Percentiles rank a stretch among this genome's conserved stretches.
These are phyloP conservation scores for Chelonia mydas DNA, from an alignment of 2,797 vertebrate species.

Conservation along the genomic window DNA sequence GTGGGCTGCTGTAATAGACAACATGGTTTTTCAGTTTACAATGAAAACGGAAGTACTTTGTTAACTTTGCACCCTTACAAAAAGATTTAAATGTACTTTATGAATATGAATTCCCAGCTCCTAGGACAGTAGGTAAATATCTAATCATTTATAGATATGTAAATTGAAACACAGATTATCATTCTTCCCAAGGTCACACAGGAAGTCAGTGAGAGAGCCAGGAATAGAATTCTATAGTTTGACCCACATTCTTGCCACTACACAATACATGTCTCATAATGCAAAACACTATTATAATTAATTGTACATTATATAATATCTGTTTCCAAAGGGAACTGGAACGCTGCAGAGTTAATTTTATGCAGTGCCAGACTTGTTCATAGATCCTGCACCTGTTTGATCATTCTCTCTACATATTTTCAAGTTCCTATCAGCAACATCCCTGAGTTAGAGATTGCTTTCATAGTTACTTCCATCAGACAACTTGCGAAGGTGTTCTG, in stretches of 20 bases:
- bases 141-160: not conserved
- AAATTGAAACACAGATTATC: not conserved
- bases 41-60: not conserved
- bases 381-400: not conserved
- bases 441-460: not conserved
- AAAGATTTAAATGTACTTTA: not conserved
- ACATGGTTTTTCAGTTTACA: not conserved
- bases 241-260: not conserved
- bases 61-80: not conserved
- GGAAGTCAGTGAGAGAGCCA: not conserved
- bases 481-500: not conserved
- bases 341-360: not conserved
- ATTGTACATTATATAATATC: not conserved
- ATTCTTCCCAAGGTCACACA: not conserved
- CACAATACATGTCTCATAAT: not conserved
- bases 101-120: not conserved
- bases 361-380: not conserved
- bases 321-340: not conserved
- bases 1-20: not conserved
- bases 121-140: not conserved
- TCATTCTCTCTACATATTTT: not conserved
- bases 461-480: not conserved
- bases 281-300: not conserved
- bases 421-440: not conserved
- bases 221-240: not conserved